phyloP scores from a whole-genome alignment of 2,113 vertebrate genomes.

The Scytalopus superciliaris region DNA sequence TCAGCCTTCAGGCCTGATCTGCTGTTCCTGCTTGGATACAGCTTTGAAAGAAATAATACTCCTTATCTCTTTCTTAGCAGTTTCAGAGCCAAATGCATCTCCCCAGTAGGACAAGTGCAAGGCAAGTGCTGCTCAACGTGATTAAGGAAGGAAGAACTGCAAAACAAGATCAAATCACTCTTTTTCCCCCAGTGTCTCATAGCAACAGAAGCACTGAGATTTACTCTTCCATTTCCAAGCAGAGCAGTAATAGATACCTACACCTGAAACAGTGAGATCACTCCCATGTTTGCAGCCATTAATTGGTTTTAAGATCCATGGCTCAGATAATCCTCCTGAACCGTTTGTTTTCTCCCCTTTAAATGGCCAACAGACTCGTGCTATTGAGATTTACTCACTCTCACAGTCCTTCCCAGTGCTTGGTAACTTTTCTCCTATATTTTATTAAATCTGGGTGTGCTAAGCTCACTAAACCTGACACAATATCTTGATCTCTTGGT shows the following conservation, averaged over 20 bases:
- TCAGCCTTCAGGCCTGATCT: background rate
- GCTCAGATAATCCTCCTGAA: background rate
- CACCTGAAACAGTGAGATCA: background rate
- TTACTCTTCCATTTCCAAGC: background rate
- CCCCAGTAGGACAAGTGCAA: background rate
- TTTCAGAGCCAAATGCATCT: background rate
- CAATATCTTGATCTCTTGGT: background rate
- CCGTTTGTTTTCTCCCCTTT: background rate
- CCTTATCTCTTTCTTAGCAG: background rate
- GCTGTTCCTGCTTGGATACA: background rate
- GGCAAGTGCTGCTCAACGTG: background rate
- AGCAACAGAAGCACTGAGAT: slow-evolving; percentile 3
- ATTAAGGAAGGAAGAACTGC: background rate
- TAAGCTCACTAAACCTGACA: background rate
- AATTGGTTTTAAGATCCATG: background rate
- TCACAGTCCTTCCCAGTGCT: background rate
- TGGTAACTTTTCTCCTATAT: background rate
- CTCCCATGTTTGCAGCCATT: background rate
- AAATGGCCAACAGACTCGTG: background rate
- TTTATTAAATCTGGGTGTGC: background rate
- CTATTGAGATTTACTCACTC: background rate
- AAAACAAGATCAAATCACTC: background rate
- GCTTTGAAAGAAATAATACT: background rate
- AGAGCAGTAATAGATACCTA: background rate
- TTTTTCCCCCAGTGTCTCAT: background rate